Conservation (phyloP, 2,113 vertebrate genomes). For the Otocyon megalotis region DNA sequence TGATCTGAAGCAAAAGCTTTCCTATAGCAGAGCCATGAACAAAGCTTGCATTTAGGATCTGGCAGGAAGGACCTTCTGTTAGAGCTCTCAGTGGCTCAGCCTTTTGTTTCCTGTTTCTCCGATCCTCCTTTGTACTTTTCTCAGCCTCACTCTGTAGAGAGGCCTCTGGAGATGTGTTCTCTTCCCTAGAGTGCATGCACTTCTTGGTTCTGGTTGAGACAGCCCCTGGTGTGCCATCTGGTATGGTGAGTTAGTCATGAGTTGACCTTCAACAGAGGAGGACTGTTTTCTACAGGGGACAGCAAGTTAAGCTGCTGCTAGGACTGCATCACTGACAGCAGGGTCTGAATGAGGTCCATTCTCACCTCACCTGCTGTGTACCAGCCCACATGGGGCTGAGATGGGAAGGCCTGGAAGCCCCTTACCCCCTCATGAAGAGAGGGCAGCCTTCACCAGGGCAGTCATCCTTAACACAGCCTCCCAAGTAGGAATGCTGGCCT, state of each 20-base stretch:
- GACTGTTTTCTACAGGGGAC: neutral
- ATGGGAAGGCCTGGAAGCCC: neutral
- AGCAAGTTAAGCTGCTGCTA: neutral
- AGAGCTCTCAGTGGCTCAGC: neutral
- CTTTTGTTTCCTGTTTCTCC: neutral
- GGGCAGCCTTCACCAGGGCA: neutral
- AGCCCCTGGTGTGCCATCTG: neutral
- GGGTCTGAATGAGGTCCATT: neutral
- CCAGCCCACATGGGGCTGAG: neutral
- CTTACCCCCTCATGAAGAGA: neutral
- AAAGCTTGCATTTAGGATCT: fast-evolving
- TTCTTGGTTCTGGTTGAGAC: neutral
- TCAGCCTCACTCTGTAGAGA: neutral
- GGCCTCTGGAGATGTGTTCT: neutral
- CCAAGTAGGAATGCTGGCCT: neutral
- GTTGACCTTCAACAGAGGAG: neutral
- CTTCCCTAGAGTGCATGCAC: neutral
- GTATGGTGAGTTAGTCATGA: neutral
- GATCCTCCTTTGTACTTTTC: neutral
- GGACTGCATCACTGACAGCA: neutral
- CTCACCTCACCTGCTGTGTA: neutral
- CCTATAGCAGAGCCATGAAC: neutral
- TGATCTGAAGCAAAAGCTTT: neutral
- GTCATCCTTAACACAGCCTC: neutral
- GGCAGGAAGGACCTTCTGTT: neutral